Evolutionary conservation across 2,797 vertebrate genomes (phyloP), one percentile per base, ranked within the genome.

Genomic region (Lateolabrax maculatus): DNA sequence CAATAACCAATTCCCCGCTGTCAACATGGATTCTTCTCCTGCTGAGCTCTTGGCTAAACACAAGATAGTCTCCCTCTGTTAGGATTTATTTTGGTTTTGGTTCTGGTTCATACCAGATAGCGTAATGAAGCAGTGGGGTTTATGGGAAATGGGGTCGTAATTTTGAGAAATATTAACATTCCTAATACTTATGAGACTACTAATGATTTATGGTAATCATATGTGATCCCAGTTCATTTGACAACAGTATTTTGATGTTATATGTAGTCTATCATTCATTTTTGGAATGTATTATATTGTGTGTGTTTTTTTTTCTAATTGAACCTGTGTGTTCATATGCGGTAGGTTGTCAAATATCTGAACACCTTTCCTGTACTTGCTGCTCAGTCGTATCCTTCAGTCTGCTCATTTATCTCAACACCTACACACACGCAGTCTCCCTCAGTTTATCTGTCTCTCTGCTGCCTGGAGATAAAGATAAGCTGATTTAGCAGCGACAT

Each of bases 1-100:
- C 83, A 83, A 83, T 88, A 86, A 86, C 71, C 69, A 73, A 60
- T 68, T 68, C 74, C 81, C 87, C 75, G 83, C 85, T 87, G 84
- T 89, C 81, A 72, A 58, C 80, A 72, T 49, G 67, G 75, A 81
- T 84, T 64, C 66, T 69, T 55, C 74, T 77, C 75, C 79, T 34
- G 44, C 84, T 84, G 66, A 83, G 80, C 83, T 85, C 77, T 81
- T 66, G 81, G 82, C 80, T 71, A 27, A 82, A 79, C 53, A 49
- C 48, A 62, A 71, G 67, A 51, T 37, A 58, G 36, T 75, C 85
- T 79, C 78, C 68, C 65, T 63, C 64, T 75, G 72, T 75, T 36
- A 12, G 62, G 65, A 63, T 81, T 85, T 70, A 77, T 72, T 85
- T 77, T 58, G 46, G 60, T 56, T 80, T 31, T 57, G 49, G 52